These are phyloP conservation scores for Phrynosoma platyrhinos DNA, from an alignment of 2,113 vertebrate genomes.

Conservation along the genomic window DNA sequence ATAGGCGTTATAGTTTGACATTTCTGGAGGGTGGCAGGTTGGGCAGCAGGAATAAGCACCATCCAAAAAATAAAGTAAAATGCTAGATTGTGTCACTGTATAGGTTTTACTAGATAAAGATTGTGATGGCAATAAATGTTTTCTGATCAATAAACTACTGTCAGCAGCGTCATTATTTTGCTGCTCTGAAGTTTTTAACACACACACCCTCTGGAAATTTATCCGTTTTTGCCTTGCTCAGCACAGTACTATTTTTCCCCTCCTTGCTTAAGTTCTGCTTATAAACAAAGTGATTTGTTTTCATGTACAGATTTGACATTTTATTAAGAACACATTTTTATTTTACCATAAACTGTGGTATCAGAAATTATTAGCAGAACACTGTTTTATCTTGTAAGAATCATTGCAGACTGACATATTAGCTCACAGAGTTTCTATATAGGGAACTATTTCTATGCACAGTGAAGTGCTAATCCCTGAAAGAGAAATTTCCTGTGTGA, in stretches of 20 bases:
- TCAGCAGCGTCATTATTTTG: neutral
- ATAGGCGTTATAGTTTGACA: too few relatives aligned
- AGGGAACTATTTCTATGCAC: neutral
- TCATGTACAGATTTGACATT: conserved; percentile 47
- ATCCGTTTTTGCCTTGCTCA: conserved; percentile 33
- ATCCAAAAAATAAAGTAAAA: too few relatives aligned
- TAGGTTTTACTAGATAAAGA: too few relatives aligned
- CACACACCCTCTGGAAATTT: neutral
- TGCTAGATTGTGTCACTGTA: too few relatives aligned
- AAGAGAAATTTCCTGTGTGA: neutral
- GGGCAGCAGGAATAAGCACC: too few relatives aligned
- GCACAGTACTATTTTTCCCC: conserved; percentile 35
- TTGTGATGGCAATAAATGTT: too few relatives aligned
- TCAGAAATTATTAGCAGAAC: conserved; percentile 6
- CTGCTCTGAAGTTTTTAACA: neutral
- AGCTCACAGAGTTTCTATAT: neutral
- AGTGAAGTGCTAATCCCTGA: neutral
- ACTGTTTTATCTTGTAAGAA: conserved; percentile 39
- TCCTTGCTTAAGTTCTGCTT: conserved; percentile 59
- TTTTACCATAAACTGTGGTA: conserved; percentile 53
- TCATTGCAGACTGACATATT: neutral
- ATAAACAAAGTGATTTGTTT: conserved; percentile 42
- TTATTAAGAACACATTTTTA: conserved; percentile 42
- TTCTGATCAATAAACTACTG: neutral
- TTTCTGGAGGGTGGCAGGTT: too few relatives aligned